A percentile compares a stretch with the other conserved stretches of the same genome.
Evolutionary conservation across 2,888 invertebrate species (phyloP).

Genomic region (Heliconius erato): DNA sequence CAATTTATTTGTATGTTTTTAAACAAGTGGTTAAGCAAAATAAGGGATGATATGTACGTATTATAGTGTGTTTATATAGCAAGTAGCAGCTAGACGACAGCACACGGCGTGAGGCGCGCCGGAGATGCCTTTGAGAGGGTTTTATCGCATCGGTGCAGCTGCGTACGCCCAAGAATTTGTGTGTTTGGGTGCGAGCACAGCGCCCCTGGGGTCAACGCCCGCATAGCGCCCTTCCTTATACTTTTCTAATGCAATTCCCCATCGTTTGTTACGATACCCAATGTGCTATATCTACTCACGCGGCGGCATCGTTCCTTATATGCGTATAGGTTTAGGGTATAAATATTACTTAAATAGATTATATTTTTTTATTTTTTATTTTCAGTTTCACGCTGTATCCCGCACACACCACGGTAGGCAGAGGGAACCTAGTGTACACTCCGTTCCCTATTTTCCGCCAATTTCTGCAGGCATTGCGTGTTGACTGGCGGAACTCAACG

Average conservation of each 20-base stretch:
- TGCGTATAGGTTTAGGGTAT: not conserved
- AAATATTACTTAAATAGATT: not conserved
- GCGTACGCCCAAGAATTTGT: conserved; percentile 81
- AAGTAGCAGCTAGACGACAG: conserved; percentile 1
- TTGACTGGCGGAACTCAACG: too few relatives aligned
- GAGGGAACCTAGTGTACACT: too few relatives aligned
- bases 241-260: conserved; percentile 54
- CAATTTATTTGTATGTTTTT: not conserved
- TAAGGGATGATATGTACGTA: not conserved
- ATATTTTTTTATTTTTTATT: not conserved
- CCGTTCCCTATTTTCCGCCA: too few relatives aligned
- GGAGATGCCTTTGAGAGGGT: conserved; percentile 72
- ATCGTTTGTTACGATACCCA: conserved; percentile 50
- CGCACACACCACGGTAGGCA: too few relatives aligned
- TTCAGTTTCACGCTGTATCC: too few relatives aligned
- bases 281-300: conserved; percentile 2
- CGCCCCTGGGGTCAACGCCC: conserved; percentile 53
- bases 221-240: conserved; percentile 55
- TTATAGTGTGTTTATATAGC: not conserved
- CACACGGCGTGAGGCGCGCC: conserved; percentile 59
- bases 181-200: conserved; percentile 65
- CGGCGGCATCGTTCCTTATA: not conserved
- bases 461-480: too few relatives aligned
- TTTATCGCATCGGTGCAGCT: conserved; percentile 64
- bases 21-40: not conserved